Percentiles rank a stretch among this genome's conserved stretches.
Evolutionary conservation across 2,797 vertebrate species (phyloP).

Genomic region (Spheniscus humboldti): DNA sequence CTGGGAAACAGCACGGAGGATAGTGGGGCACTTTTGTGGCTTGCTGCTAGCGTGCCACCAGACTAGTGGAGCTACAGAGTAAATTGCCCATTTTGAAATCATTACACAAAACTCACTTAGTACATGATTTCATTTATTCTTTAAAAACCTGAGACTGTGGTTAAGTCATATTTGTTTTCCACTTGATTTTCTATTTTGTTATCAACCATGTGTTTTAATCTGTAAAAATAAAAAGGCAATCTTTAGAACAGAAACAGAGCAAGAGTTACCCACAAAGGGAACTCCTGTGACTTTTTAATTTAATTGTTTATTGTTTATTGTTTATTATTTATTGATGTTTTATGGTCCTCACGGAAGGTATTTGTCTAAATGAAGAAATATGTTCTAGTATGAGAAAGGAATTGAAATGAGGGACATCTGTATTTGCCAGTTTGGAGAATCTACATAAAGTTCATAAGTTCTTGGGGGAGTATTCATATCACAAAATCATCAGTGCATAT

Average conservation of each 20-base stretch:
- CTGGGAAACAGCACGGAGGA: not conserved
- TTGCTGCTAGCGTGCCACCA: not conserved
- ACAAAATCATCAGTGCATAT: not conserved
- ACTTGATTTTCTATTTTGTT: not conserved
- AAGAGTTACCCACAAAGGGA: not conserved
- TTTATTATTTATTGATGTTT: not conserved
- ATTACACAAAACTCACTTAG: not conserved
- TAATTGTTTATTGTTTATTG: not conserved
- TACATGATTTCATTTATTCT: not conserved
- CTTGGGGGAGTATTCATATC: not conserved
- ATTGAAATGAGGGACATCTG: not conserved
- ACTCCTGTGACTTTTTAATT: not conserved
- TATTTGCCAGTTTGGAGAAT: not conserved
- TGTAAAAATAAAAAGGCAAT: not conserved
- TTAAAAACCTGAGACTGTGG: not conserved
- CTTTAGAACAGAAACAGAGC: not conserved
- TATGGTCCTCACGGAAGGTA: rapidly evolving
- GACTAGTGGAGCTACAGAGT: not conserved
- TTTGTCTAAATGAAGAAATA: not conserved
- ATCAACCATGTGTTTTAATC: not conserved
- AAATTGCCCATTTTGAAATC: not conserved
- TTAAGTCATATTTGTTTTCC: not conserved
- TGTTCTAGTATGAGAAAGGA: not conserved
- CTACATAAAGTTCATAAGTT: not conserved
- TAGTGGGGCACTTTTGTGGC: not conserved